A percentile compares a stretch with the other conserved stretches of the same genome.
Conservation (phyloP, 1,140 invertebrate genomes). For the Arion vulgaris region DNA sequence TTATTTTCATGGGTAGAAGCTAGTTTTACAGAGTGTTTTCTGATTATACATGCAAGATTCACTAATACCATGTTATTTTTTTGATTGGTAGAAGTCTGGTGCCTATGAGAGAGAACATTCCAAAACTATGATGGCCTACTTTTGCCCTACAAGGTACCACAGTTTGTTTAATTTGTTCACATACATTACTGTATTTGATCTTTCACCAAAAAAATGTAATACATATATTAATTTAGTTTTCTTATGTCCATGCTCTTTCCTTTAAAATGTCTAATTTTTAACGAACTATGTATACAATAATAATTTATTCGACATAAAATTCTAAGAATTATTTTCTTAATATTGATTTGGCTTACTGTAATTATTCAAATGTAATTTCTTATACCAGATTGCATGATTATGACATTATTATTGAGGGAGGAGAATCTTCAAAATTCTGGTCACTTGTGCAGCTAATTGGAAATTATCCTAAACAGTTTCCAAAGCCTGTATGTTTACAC, state of each 20-base stretch:
- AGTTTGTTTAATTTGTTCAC: background rate
- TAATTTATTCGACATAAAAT: no score
- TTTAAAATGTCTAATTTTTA: no score
- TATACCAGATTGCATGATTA: conserved; percentile 16
- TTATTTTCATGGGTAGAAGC: no score
- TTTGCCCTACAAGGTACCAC: conserved; percentile 19
- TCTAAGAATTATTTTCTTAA: no score
- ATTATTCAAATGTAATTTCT: background rate
- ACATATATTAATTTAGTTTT: no score
- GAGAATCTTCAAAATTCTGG: background rate
- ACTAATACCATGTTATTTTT: background rate
- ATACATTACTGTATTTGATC: background rate
- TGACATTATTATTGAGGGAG: conserved; percentile 27
- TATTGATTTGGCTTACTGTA: background rate
- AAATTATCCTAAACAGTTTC: conserved; percentile 11
- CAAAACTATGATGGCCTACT: conserved; percentile 4
- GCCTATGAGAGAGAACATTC: conserved; percentile 27
- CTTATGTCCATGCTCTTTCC: no score
- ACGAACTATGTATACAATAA: no score
- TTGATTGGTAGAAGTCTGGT: conserved; percentile 11
- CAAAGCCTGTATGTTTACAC: background rate
- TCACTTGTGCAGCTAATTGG: background rate
- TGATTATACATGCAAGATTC: background rate
- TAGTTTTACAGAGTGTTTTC: no score
- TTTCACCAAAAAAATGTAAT: no score